A percentile compares a stretch with the other conserved stretches of the same genome.
These are phyloP conservation scores for Hycleus phaleratus DNA, from an alignment of 1,140 invertebrate species.

Conservation along the genomic window DNA sequence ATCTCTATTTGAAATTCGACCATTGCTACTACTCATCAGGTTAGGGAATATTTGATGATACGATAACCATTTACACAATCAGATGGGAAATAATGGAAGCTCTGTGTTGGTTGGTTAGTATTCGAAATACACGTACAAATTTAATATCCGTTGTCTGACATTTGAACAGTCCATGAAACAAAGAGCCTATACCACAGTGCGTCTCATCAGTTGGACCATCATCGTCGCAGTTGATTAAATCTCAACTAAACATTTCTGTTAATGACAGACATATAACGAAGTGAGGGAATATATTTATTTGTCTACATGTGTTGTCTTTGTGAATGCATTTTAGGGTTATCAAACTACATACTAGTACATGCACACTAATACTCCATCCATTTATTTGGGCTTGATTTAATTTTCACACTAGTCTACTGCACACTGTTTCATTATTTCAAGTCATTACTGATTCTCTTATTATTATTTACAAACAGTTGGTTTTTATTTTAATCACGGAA, in stretches of 20 bases:
- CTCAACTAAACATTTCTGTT: conserved; percentile 10
- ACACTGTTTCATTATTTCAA: conserved; percentile 1
- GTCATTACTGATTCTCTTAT: conserved; percentile 3
- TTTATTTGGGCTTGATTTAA: conserved; percentile 17
- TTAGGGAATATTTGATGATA: conserved; percentile 8
- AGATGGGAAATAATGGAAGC: conserved; percentile 8
- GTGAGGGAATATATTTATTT: too few relatives aligned
- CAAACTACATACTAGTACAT: background rate
- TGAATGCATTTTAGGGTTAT: background rate
- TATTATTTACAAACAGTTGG: too few relatives aligned
- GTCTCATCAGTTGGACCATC: conserved; percentile 17
- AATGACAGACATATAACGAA: background rate
- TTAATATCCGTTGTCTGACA: conserved; percentile 20
- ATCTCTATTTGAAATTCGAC: conserved; percentile 9
- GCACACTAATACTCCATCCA: conserved; percentile 1
- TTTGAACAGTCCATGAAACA: conserved; percentile 13
- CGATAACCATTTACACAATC: conserved; percentile 8
- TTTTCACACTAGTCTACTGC: conserved; percentile 1
- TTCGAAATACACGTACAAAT: conserved; percentile 15
- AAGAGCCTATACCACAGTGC: conserved; percentile 11
- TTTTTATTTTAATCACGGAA: too few relatives aligned
- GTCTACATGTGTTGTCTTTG: too few relatives aligned
- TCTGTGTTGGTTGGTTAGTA: background rate
- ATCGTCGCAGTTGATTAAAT: conserved; percentile 15
- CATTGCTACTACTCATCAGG: background rate